phyloP scores from a whole-genome alignment of 1,140 invertebrate species.

The Coenobita brevimanus region DNA sequence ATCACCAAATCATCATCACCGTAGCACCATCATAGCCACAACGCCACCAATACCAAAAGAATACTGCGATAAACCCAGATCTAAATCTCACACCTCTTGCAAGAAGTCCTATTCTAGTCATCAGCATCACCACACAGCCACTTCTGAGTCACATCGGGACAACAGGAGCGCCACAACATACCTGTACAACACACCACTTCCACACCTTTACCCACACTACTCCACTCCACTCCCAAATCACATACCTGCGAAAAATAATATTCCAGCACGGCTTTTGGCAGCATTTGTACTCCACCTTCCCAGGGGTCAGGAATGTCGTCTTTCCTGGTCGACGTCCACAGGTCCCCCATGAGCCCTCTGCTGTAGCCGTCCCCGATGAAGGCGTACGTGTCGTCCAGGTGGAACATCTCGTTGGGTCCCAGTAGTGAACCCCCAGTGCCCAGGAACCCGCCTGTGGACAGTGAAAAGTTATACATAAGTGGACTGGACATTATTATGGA shows the following conservation, averaged over 20 bases:
- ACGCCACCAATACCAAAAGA: too few relatives aligned
- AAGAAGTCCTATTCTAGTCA: too few relatives aligned
- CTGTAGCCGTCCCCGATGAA: slow-evolving; percentile 6
- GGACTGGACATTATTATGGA: not conserved
- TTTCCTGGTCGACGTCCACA: not conserved
- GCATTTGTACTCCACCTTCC: not conserved
- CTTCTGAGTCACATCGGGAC: too few relatives aligned
- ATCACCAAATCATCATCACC: too few relatives aligned
- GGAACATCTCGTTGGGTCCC: slow-evolving; percentile 39
- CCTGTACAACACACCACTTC: too few relatives aligned
- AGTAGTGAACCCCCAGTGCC: not conserved
- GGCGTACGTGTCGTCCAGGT: slow-evolving; percentile 36
- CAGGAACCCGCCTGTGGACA: not conserved
- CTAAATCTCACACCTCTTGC: too few relatives aligned
- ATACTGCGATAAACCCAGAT: too few relatives aligned
- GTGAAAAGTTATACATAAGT: not conserved
- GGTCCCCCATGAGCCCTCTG: not conserved
- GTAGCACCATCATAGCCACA: too few relatives aligned
- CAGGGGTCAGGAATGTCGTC: slow-evolving; percentile 27
- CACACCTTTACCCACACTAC: too few relatives aligned
- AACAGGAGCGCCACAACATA: too few relatives aligned
- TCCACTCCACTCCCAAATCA: too few relatives aligned
- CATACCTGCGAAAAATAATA: slow-evolving; percentile 47
- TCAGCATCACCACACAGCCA: too few relatives aligned
- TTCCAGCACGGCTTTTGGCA: slow-evolving; percentile 33